A percentile compares a stretch with the other conserved stretches of the same genome.
phyloP scores from a whole-genome alignment of 1,140 invertebrate genomes.

The Bombus waltoni region DNA sequence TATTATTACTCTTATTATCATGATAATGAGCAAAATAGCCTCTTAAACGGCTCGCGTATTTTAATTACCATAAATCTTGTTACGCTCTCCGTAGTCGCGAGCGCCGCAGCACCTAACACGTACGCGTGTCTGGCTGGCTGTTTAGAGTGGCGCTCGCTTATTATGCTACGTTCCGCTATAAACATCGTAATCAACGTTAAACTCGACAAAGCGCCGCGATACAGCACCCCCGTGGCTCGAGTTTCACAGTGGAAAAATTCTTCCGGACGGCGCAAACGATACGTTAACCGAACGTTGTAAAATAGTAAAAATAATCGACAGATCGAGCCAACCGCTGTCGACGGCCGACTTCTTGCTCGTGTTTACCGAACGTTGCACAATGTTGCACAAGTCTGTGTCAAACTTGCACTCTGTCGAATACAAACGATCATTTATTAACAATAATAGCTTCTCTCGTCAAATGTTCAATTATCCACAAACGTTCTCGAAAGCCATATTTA shows the following conservation, averaged over 20 bases:
- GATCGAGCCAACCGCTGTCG: not conserved
- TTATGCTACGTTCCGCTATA: constrained; percentile 43
- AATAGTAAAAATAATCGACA: not conserved
- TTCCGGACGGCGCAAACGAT: too few relatives aligned
- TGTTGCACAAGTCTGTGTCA: not conserved
- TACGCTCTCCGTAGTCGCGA: constrained; percentile 21
- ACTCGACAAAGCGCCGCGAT: not conserved
- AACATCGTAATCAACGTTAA: constrained; percentile 46
- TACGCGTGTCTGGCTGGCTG: constrained; percentile 17
- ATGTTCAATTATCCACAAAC: not conserved
- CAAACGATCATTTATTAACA: not conserved
- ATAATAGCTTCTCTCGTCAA: not conserved
- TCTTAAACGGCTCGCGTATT: constrained; percentile 54
- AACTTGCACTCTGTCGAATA: not conserved
- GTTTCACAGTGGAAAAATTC: constrained; percentile 15
- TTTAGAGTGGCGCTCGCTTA: constrained; percentile 44
- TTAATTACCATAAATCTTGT: constrained; percentile 66
- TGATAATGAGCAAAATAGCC: constrained; percentile 50
- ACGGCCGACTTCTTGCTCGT: not conserved
- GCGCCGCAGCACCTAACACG: not conserved
- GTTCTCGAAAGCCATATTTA: not conserved
- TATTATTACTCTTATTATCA: constrained; percentile 58
- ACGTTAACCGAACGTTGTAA: not conserved
- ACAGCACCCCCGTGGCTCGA: not conserved
- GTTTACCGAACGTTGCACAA: not conserved